Evolutionary conservation across 2,113 vertebrate genomes (phyloP).

Genomic region (Gnathonemus longibarbis): DNA sequence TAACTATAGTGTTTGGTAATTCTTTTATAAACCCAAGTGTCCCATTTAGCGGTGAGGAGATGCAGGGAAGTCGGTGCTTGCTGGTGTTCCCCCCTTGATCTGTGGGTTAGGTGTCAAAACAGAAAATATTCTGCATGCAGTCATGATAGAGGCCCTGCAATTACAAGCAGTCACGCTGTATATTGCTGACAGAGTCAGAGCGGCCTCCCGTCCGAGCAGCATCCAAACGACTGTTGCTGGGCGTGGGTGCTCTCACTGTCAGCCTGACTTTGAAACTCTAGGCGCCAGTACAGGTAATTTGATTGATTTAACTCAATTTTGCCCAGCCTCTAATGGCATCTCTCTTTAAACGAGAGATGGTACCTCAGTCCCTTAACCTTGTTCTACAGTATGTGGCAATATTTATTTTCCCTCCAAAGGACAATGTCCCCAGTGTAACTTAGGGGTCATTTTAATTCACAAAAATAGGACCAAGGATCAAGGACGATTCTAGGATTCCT

Average conservation of each 20-base stretch:
- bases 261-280: background rate
- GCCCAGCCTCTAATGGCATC: background rate
- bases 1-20: background rate
- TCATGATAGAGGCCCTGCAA: background rate
- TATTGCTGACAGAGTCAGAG: background rate
- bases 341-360: background rate
- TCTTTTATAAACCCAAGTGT: background rate
- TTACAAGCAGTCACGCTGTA: too few species aligned
- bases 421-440: background rate
- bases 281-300: background rate
- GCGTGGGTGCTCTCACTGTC: background rate
- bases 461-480: background rate
- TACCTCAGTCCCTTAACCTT: background rate
- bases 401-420: background rate
- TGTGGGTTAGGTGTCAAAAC: background rate
- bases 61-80: background rate
- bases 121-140: background rate
- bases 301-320: constrained; percentile 11
- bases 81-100: background rate
- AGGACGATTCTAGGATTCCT: background rate
- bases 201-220: background rate
- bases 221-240: background rate
- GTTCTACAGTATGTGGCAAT: background rate
- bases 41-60: background rate
- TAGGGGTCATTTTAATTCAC: background rate